Conservation (phyloP, 2,888 invertebrate species). For the Patella pellucida region DNA sequence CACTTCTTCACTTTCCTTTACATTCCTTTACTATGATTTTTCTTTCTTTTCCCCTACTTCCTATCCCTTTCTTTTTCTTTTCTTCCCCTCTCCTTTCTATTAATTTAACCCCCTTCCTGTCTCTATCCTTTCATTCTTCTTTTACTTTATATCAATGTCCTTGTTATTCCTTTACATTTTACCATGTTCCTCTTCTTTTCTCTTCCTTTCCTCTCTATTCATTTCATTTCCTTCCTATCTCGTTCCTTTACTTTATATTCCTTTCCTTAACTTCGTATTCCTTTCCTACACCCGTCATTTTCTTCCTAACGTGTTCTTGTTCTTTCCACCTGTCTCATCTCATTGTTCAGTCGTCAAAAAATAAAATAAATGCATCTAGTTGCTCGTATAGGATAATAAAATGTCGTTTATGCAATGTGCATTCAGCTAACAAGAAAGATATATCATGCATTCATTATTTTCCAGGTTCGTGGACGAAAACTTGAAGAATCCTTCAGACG, state of each 20-base stretch:
- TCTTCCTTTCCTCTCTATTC: background rate
- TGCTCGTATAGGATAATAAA: too few relatives aligned
- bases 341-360: background rate
- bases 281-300: background rate
- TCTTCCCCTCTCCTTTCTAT: background rate
- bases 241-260: background rate
- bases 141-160: background rate
- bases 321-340: background rate
- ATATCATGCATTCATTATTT: background rate
- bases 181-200: too few relatives aligned
- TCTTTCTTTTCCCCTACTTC: background rate
- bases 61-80: too few relatives aligned
- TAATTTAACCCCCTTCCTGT: background rate
- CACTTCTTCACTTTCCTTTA: background rate
- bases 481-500: background rate
- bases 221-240: background rate
- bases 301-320: background rate
- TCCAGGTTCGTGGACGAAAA: constrained; percentile 3
- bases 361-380: too few relatives aligned
- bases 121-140: background rate
- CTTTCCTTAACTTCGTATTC: background rate
- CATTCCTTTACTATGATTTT: background rate
- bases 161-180: background rate
- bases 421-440: too few relatives aligned
- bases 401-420: too few relatives aligned